Percentiles rank a stretch among this genome's conserved stretches.
Evolutionary conservation across 1,140 invertebrate species (phyloP).

Genomic region (Drosophila busckii): DNA sequence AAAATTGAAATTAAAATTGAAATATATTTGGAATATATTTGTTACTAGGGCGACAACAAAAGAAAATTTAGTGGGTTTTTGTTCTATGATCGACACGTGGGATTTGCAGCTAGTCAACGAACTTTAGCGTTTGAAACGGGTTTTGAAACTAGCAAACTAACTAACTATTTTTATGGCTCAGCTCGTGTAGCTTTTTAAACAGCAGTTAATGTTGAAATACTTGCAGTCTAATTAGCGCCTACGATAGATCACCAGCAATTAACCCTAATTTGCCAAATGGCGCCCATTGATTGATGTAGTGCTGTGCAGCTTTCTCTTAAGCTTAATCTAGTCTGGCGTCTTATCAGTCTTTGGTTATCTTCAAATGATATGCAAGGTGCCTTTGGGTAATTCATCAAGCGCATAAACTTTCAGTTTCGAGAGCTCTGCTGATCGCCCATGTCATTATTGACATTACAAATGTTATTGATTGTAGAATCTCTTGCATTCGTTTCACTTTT

Average conservation of each 20-base stretch:
- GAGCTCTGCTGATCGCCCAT: conserved; percentile 26
- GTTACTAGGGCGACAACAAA: no score
- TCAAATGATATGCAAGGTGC: conserved; percentile 63
- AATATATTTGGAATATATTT: no score
- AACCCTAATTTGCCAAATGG: conserved; percentile 57
- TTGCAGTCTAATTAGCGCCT: no score
- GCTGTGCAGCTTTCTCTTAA: no score
- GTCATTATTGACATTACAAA: conserved; percentile 75
- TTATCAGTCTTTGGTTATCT: conserved; percentile 17
- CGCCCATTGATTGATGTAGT: conserved; percentile 51
- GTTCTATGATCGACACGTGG: no score
- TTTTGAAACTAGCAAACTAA: conserved; percentile 6
- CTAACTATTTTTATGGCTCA: no score
- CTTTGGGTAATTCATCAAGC: conserved; percentile 55
- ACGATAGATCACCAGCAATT: no score
- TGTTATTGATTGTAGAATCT: conserved; percentile 63
- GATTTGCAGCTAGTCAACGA: conserved; percentile 16
- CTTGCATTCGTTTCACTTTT: conserved; percentile 26
- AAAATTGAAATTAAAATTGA: no score
- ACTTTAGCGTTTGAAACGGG: conserved; percentile 20
- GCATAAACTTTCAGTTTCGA: conserved; percentile 46
- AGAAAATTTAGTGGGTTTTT: no score
- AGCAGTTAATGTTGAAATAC: no score
- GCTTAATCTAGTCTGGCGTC: no score
- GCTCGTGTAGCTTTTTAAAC: no score